Evolutionary conservation across 2,888 invertebrate species (phyloP), one percentile per base, ranked within the genome.

Genomic region (Apeira syringaria): DNA sequence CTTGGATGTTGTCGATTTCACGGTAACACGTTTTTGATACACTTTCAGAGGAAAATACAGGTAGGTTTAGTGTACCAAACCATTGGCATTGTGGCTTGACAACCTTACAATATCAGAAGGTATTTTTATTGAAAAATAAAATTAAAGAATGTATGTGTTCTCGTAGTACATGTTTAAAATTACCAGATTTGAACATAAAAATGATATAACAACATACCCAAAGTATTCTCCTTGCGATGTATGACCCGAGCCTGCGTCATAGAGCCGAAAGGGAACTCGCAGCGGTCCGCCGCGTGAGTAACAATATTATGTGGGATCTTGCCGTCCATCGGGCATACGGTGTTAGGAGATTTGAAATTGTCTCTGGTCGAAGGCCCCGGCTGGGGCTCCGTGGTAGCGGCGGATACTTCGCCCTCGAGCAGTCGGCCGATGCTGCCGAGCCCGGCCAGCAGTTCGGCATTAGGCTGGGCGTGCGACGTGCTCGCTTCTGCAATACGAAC

Each of bases 221-320:
- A 64, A 26, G 91, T 91, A 53, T 91, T 91, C 71, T 92, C 94
- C 66, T 95, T 93, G 66, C 93, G 92, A 68, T 96, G 96, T 83
- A 96, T 94, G 33, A 96, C 96, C 77, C 96, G 93, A 50, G 95
- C 95, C 72, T 96, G 95, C 30, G 96, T 96, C 97, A 97, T 97
- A 80, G 97, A 97, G 67, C 96, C 95, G 78, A 97, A 97, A 26
- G 97, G 97, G 84, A 94, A 97, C 70, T 92, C 92, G 68, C 91
- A 87, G 1, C 74, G 93, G 91, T 77, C 94, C 86, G 84, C 69
- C 9, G 80, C 71, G 24, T 87, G 89, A 48, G 82, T 92, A 81
- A 79, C 92, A 62, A 90, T 89, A 76, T 84, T 91, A 59, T 89
- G 90, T 60, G 92, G 89, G 63, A 91, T 83, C 83, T 95, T 95